These are phyloP conservation scores for Malurus cyaneus DNA, from an alignment of 2,113 vertebrate species.

Conservation along the genomic window DNA sequence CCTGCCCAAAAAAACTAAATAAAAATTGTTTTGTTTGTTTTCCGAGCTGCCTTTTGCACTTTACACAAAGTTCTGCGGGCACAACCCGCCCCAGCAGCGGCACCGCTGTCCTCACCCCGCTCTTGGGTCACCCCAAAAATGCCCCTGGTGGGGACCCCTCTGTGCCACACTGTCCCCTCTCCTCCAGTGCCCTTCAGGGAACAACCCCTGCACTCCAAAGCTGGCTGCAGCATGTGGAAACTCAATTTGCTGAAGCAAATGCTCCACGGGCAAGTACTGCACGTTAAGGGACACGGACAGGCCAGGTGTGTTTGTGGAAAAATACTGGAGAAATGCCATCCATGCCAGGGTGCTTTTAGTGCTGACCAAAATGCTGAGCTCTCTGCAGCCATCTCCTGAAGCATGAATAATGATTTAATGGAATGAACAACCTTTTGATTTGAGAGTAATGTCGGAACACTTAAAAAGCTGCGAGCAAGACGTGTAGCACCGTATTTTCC, in stretches of 20 bases:
- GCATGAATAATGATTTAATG: conserved; percentile 7
- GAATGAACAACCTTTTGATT: conserved; percentile 49
- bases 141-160: background rate
- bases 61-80: background rate
- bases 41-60: background rate
- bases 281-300: background rate
- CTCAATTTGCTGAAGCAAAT: background rate
- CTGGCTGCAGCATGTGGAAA: background rate
- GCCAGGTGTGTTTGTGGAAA: background rate
- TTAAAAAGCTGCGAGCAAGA: conserved; percentile 34
- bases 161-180: fast-evolving
- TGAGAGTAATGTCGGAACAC: conserved; percentile 4
- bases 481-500: conserved; percentile 58
- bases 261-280: background rate
- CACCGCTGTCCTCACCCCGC: background rate
- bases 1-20: background rate
- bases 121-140: background rate
- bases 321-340: conserved; percentile 10
- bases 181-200: background rate
- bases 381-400: conserved; percentile 41
- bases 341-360: conserved; percentile 1
- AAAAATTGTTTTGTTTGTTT: background rate
- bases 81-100: background rate
- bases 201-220: background rate
- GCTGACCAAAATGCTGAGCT: conserved; percentile 42